A percentile compares a stretch with the other conserved stretches of the same genome.
phyloP scores from a whole-genome alignment of 1,140 invertebrate species.

The Psilanteris sp. region DNA sequence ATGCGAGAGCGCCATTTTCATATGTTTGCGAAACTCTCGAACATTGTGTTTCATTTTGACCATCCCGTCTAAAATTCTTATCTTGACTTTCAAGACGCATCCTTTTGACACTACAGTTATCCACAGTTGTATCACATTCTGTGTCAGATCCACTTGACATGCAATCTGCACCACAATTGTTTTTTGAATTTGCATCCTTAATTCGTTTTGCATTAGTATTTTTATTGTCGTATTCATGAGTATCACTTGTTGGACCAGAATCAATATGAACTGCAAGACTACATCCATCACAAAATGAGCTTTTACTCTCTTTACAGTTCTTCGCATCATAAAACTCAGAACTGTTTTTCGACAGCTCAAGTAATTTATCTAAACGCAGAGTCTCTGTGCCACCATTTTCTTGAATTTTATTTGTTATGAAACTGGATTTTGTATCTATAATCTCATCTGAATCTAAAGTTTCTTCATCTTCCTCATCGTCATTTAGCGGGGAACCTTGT shows the following conservation, averaged over 20 bases:
- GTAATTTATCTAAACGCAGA: slow-evolving; percentile 62
- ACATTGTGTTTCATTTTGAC: slow-evolving; percentile 63
- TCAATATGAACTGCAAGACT: slow-evolving; percentile 74
- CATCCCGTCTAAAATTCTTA: slow-evolving; percentile 74
- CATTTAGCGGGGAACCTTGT: slow-evolving; percentile 54
- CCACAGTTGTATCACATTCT: slow-evolving; percentile 72
- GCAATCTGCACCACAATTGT: slow-evolving; percentile 67
- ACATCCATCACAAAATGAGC: slow-evolving; percentile 82
- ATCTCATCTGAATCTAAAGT: slow-evolving; percentile 74
- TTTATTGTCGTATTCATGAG: slow-evolving; percentile 79
- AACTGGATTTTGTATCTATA: slow-evolving; percentile 69
- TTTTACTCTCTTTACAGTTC: slow-evolving; percentile 82
- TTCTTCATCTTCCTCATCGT: slow-evolving; percentile 72
- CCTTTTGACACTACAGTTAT: slow-evolving; percentile 78
- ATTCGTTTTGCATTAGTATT: slow-evolving; percentile 77
- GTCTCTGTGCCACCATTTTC: slow-evolving; percentile 48
- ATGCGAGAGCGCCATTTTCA: slow-evolving; percentile 71
- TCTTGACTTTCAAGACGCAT: slow-evolving; percentile 79
- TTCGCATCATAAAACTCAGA: slow-evolving; percentile 81
- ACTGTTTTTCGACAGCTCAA: slow-evolving; percentile 65
- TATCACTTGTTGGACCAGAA: slow-evolving; percentile 77
- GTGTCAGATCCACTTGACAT: slow-evolving; percentile 70
- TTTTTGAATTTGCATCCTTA: slow-evolving; percentile 78
- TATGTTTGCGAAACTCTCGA: slow-evolving; percentile 62
- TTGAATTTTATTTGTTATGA: slow-evolving; percentile 73